Conservation (phyloP, 2,888 invertebrate genomes). For the Eupithecia dodoneata region DNA sequence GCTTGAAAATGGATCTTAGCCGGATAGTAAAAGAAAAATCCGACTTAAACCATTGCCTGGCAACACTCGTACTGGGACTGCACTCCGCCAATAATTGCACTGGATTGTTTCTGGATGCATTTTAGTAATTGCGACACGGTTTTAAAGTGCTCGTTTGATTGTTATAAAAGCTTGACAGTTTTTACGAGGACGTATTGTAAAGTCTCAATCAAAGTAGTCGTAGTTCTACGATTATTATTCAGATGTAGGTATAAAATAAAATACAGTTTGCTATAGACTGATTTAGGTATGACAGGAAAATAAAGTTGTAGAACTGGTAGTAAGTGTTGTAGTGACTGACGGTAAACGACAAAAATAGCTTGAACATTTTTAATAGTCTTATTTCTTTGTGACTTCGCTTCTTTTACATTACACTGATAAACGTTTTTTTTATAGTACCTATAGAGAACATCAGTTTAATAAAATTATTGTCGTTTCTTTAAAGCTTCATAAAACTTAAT, state of each 20-base stretch:
- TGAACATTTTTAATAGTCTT: too few species aligned
- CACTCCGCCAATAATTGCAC: conserved; percentile 46
- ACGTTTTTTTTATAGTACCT: too few species aligned
- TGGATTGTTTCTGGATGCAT: conserved; percentile 43
- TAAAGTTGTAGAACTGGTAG: not conserved
- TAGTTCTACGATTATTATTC: not conserved
- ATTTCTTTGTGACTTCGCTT: too few species aligned
- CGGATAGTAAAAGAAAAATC: not conserved
- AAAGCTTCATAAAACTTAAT: too few species aligned
- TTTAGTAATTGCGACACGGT: conserved; percentile 44
- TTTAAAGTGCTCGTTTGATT: conserved; percentile 34
- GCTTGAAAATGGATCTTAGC: not conserved
- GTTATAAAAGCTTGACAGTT: conserved; percentile 14
- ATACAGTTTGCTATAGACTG: not conserved
- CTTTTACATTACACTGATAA: not conserved
- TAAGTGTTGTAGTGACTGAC: too few species aligned
- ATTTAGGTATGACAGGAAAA: not conserved
- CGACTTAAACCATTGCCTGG: conserved; percentile 24
- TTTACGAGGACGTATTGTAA: conserved; percentile 7
- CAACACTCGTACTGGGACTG: conserved; percentile 46
- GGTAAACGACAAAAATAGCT: too few species aligned
- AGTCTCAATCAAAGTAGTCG: not conserved
- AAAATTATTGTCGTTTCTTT: too few species aligned
- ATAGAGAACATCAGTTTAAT: too few species aligned
- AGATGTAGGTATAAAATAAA: not conserved